phyloP scores from a whole-genome alignment of 2,113 vertebrate genomes.

The Pelecanus crispus region DNA sequence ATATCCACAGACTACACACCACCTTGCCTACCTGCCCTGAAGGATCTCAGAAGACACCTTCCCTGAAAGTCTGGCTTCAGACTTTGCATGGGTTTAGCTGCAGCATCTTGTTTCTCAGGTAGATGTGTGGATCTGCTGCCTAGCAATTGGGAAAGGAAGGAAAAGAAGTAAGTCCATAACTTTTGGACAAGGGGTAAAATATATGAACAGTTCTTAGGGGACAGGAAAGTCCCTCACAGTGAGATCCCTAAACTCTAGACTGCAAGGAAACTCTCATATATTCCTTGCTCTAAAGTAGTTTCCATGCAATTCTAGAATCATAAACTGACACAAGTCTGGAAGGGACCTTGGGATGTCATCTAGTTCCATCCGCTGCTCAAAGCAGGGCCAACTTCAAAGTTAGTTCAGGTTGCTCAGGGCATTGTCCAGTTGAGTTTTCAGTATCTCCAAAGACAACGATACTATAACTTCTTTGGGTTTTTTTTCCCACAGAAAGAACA shows the following conservation, averaged over 20 bases:
- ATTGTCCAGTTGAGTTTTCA: background rate
- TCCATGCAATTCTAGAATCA: background rate
- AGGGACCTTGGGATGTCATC: background rate
- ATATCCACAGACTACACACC: background rate
- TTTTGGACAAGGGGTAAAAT: background rate
- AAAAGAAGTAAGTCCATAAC: background rate
- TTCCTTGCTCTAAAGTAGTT: background rate
- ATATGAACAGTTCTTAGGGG: background rate
- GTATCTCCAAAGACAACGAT: background rate
- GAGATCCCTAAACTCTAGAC: background rate
- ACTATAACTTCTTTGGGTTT: fast-evolving
- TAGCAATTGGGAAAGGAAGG: background rate
- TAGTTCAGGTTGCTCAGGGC: background rate
- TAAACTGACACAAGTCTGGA: background rate
- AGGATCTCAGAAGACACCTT: background rate
- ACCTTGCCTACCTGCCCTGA: background rate
- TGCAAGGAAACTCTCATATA: background rate
- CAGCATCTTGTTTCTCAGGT: background rate
- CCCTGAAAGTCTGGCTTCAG: background rate
- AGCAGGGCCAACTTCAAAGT: background rate
- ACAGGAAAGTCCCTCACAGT: background rate
- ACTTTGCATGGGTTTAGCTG: background rate
- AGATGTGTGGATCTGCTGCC: background rate
- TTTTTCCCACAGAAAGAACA: background rate
- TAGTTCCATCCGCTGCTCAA: background rate